Conservation (phyloP, 2,797 vertebrate species). For the Sebastes paucispinis region DNA sequence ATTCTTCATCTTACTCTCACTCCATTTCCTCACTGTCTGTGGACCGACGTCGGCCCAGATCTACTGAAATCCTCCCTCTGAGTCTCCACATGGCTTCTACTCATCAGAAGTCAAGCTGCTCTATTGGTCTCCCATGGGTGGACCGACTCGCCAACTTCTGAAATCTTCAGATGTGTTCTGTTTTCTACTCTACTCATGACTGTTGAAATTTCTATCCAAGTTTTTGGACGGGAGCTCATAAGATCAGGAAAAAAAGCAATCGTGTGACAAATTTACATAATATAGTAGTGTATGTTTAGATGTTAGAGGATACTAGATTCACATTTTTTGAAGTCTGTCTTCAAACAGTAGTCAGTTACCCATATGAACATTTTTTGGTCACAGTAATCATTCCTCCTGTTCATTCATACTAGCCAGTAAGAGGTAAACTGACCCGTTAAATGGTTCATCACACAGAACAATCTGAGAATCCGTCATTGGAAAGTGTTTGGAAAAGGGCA, state of each 20-base stretch:
- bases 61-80: conserved; percentile 15
- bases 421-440: no score
- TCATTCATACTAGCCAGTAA: neutral
- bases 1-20: conserved; percentile 38
- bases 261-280: neutral
- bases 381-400: neutral
- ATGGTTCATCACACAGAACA: no score
- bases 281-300: neutral
- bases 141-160: neutral
- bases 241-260: neutral
- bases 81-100: conserved; percentile 14
- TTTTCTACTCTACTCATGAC: conserved; percentile 1
- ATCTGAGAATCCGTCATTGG: no score
- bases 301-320: neutral
- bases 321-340: neutral
- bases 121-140: neutral
- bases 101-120: conserved; percentile 25
- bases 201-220: neutral
- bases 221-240: neutral
- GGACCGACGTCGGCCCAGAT: neutral
- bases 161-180: conserved; percentile 19
- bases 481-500: no score
- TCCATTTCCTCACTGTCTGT: conserved; percentile 37
- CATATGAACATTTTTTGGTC: neutral
- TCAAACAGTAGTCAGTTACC: neutral